Percentiles rank a stretch among this genome's conserved stretches.
These are phyloP conservation scores for Pangasius djambal DNA, from an alignment of 2,797 vertebrate genomes.

Conservation along the genomic window DNA sequence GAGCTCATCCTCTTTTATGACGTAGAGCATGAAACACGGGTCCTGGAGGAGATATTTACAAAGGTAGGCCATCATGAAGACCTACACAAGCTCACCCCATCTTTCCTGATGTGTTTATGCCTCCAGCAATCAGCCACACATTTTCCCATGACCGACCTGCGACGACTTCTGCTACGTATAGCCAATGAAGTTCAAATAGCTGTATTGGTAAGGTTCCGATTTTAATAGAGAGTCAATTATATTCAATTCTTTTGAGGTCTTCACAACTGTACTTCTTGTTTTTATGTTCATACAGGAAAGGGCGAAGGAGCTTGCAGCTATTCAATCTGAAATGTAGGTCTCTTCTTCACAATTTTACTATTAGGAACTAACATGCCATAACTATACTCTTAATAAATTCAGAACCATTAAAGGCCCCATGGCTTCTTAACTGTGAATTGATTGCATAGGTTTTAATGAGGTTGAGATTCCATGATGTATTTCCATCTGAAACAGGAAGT, in stretches of 20 bases:
- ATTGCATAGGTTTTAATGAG: too few relatives aligned
- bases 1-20: conserved; percentile 66
- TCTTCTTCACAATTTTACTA: background rate
- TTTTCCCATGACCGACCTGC: conserved; percentile 69
- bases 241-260: background rate
- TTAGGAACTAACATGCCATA: background rate
- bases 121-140: conserved; percentile 70
- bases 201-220: conserved; percentile 75
- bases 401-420: background rate
- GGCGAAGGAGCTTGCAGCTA: conserved; percentile 72
- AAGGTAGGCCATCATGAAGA: conserved; percentile 39
- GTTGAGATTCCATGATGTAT: too few relatives aligned
- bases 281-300: conserved; percentile 67
- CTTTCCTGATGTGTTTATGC: conserved; percentile 74
- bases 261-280: background rate
- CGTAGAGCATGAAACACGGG: conserved; percentile 58
- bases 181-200: conserved; percentile 72
- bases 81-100: conserved; percentile 64
- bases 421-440: background rate
- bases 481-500: background rate
- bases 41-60: conserved; percentile 71
- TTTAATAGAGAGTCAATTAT: background rate
- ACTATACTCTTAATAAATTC: background rate
- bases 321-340: conserved; percentile 74
- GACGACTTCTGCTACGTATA: conserved; percentile 74